A percentile compares a stretch with the other conserved stretches of the same genome.
Evolutionary conservation across 2,113 vertebrate species (phyloP).

Genomic region (Penelope pileata): DNA sequence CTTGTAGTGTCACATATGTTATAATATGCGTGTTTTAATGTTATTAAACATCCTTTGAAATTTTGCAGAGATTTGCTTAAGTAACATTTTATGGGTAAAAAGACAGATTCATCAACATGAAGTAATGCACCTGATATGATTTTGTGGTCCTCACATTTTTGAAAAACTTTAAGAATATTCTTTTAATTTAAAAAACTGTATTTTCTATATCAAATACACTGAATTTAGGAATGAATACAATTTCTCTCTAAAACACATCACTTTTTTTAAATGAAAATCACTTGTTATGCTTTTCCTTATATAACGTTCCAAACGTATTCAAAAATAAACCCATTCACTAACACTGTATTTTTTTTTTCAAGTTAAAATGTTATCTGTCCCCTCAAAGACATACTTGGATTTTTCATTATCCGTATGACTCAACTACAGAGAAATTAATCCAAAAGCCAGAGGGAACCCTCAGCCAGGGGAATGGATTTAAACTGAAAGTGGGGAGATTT

Average conservation of each 20-base stretch:
- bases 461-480: too few species aligned
- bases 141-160: background rate
- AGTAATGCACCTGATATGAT: background rate
- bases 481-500: too few species aligned
- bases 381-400: background rate
- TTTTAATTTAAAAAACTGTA: background rate
- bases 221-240: background rate
- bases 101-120: background rate
- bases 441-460: background rate
- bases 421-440: background rate
- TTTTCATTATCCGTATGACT: background rate
- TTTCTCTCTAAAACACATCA: background rate
- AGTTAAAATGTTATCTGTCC: background rate
- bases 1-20: background rate
- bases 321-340: background rate
- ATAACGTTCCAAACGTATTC: background rate
- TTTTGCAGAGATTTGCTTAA: background rate
- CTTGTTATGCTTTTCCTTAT: background rate
- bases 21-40: background rate
- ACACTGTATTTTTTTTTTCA: background rate
- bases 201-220: background rate
- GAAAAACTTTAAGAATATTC: background rate
- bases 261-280: background rate
- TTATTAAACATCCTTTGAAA: background rate
- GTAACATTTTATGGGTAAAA: background rate